Conservation (phyloP, 2,888 invertebrate genomes). For the Encarsia formosa region DNA sequence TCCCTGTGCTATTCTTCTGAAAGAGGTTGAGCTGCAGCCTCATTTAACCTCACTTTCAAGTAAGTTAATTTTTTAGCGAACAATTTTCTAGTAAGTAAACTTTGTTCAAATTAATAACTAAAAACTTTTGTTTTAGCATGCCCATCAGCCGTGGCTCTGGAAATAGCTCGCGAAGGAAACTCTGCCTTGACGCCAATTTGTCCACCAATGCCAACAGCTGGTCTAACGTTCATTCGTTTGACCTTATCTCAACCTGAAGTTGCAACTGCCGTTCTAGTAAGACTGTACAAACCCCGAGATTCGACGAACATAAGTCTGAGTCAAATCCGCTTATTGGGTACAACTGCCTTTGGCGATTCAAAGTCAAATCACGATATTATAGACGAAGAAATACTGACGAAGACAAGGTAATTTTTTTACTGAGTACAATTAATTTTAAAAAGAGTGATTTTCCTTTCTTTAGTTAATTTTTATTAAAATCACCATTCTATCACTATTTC, state of each 20-base stretch:
- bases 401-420: slow-evolving; percentile 48
- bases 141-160: slow-evolving; percentile 83
- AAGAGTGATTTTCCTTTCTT: not conserved
- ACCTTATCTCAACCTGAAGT: slow-evolving; percentile 80
- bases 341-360: slow-evolving; percentile 71
- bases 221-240: slow-evolving; percentile 81
- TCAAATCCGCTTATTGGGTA: slow-evolving; percentile 80
- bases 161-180: slow-evolving; percentile 77
- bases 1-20: slow-evolving; percentile 82
- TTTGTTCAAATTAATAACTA: not conserved
- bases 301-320: slow-evolving; percentile 86
- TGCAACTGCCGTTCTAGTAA: slow-evolving; percentile 75
- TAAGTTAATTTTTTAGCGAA: slow-evolving; percentile 46
- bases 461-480: slow-evolving; percentile 15
- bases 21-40: slow-evolving; percentile 83
- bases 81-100: not conserved
- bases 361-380: slow-evolving; percentile 49
- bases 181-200: slow-evolving; percentile 76
- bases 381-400: slow-evolving; percentile 57
- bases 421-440: too few relatives aligned
- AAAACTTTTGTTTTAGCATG: slow-evolving; percentile 62
- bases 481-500: slow-evolving; percentile 8
- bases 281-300: slow-evolving; percentile 80
- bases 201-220: slow-evolving; percentile 80
- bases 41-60: slow-evolving; percentile 78